Conservation (phyloP, 2,888 invertebrate genomes). For the Drosophila helvetica region DNA sequence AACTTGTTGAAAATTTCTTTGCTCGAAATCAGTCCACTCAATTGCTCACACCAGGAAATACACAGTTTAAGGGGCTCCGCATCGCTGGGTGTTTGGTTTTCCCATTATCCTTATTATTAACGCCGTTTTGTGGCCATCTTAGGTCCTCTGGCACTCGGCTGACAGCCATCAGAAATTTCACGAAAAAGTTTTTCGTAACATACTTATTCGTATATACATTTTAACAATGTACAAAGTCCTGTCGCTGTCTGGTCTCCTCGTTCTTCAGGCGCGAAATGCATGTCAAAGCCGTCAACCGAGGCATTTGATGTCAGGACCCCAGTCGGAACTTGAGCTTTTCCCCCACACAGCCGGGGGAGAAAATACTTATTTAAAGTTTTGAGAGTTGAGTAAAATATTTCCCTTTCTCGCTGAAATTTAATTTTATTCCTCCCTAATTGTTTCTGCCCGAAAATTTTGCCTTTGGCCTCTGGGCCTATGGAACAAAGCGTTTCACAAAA, state of each 20-base stretch:
- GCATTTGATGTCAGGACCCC: neutral
- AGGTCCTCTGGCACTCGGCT: slow-evolving; percentile 9
- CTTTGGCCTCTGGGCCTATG: neutral
- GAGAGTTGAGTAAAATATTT: slow-evolving; percentile 25
- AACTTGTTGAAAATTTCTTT: slow-evolving; percentile 23
- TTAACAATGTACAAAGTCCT: slow-evolving; percentile 41
- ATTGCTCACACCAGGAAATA: slow-evolving; percentile 20
- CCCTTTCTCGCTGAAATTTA: slow-evolving; percentile 1
- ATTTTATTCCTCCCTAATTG: too few species aligned
- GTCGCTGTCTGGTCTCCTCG: slow-evolving; percentile 11
- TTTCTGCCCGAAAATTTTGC: slow-evolving; percentile 14
- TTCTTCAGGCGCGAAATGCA: slow-evolving; percentile 40
- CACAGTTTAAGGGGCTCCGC: slow-evolving; percentile 10
- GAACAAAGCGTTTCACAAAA: neutral
- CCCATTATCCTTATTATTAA: slow-evolving; percentile 13
- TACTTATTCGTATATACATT: slow-evolving; percentile 38
- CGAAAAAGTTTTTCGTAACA: slow-evolving; percentile 39
- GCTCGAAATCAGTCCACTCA: slow-evolving; percentile 30
- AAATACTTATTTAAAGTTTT: slow-evolving; percentile 20
- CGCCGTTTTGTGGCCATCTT: slow-evolving; percentile 38
- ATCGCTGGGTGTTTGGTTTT: neutral
- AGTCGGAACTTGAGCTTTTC: slow-evolving; percentile 8
- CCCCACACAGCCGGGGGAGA: neutral
- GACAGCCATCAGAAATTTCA: slow-evolving; percentile 34
- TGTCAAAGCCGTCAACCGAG: slow-evolving; percentile 47